Evolutionary conservation across 2,888 invertebrate species (phyloP).

Genomic region (Cerastoderma edule): DNA sequence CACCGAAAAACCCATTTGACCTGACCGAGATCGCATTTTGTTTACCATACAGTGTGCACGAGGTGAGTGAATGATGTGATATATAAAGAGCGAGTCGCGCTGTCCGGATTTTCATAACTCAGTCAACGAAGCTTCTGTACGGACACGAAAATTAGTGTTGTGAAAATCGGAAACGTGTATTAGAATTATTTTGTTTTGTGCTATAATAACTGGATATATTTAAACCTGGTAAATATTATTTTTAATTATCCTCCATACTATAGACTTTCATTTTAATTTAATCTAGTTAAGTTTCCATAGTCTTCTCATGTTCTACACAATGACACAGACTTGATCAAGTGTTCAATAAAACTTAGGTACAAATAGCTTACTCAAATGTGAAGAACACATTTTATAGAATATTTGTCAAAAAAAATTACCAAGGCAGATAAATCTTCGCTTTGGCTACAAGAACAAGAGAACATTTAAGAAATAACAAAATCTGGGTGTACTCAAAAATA

Average conservation of each 20-base stretch:
- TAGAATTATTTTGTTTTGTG: background rate
- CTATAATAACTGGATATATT: background rate
- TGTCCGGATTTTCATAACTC: constrained; percentile 46
- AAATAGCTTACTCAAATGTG: background rate
- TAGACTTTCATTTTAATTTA: too few species aligned
- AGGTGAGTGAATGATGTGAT: constrained; percentile 48
- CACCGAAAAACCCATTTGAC: constrained; percentile 23
- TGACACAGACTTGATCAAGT: too few species aligned
- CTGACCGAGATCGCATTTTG: constrained; percentile 53
- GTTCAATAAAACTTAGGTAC: too few species aligned
- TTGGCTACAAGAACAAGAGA: too few species aligned
- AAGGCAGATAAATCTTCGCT: too few species aligned
- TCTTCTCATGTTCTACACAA: too few species aligned
- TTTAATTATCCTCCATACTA: too few species aligned
- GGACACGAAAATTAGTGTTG: background rate
- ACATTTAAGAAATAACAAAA: too few species aligned
- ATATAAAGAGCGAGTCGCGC: constrained; percentile 36
- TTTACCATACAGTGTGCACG: constrained; percentile 57
- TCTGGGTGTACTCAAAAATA: too few species aligned
- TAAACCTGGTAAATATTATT: background rate
- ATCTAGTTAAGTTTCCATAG: too few species aligned
- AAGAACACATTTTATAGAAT: too few species aligned
- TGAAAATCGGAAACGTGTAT: background rate
- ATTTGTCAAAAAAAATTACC: too few species aligned
- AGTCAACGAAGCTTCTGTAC: background rate